Percentiles rank a stretch among this genome's conserved stretches.
These are phyloP conservation scores for Alviniconcha marisindica DNA, from an alignment of 1,140 invertebrate species.

Conservation along the genomic window DNA sequence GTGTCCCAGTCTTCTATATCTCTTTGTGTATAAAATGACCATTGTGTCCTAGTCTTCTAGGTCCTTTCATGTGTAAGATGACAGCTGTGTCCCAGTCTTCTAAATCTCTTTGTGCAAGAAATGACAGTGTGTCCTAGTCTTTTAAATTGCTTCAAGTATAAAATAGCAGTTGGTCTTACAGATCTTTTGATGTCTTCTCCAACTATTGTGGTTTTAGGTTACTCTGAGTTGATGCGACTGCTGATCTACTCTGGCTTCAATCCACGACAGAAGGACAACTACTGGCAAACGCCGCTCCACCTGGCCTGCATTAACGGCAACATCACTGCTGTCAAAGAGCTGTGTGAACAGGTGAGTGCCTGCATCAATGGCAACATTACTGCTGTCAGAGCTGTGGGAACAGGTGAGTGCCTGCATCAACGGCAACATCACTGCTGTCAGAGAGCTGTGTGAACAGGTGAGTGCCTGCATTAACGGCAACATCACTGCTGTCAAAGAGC, in stretches of 20 bases:
- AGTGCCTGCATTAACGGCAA: too few species aligned
- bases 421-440: slow-evolving; percentile 88
- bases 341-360: slow-evolving; percentile 85
- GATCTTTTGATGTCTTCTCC: too few species aligned
- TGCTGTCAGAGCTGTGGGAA: slow-evolving; percentile 83
- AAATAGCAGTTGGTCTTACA: too few species aligned
- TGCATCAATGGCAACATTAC: slow-evolving; percentile 92
- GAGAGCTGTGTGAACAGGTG: slow-evolving; percentile 84
- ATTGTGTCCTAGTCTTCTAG: too few species aligned
- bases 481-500: too few species aligned
- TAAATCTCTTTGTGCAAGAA: too few species aligned
- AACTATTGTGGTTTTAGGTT: slow-evolving; percentile 77
- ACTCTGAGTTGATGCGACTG: slow-evolving; percentile 89
- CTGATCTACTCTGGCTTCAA: slow-evolving; percentile 94
- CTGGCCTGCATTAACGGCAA: slow-evolving; percentile 94
- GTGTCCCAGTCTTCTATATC: too few species aligned
- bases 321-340: slow-evolving; percentile 83
- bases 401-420: slow-evolving; percentile 91
- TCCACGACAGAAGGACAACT: slow-evolving; percentile 92
- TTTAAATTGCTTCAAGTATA: too few species aligned
- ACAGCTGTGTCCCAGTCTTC: too few species aligned
- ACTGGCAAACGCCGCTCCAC: slow-evolving; percentile 94
- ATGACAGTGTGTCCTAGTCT: too few species aligned
- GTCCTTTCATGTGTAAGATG: too few species aligned
- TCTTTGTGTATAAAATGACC: too few species aligned